phyloP scores from a whole-genome alignment of 2,888 invertebrate species.

The Eurytoma adleriae region DNA sequence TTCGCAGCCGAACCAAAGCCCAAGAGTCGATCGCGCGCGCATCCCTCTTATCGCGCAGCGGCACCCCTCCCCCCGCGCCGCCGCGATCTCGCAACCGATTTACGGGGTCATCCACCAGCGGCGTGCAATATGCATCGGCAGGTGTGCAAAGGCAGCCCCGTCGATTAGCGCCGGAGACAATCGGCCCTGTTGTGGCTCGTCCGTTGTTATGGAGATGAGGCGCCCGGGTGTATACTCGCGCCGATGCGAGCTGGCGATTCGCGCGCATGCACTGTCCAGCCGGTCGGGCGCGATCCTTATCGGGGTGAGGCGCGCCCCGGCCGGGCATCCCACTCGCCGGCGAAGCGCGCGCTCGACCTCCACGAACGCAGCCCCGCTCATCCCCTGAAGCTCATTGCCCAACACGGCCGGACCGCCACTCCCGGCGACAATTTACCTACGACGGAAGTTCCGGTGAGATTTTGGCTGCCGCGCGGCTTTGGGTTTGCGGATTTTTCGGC shows the following conservation, averaged over 20 bases:
- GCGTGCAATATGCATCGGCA: no score
- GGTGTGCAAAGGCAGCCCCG: no score
- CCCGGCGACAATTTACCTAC: constrained; percentile 48
- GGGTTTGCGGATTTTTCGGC: background rate
- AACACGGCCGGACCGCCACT: background rate
- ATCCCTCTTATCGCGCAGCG: no score
- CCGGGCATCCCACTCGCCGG: no score
- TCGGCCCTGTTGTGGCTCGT: constrained; percentile 50
- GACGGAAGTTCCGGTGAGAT: constrained; percentile 55
- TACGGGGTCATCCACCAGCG: no score
- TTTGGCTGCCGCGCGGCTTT: background rate
- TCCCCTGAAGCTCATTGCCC: background rate
- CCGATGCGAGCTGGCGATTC: background rate
- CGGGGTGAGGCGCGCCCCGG: background rate
- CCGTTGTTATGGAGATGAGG: constrained; percentile 54
- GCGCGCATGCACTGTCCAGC: constrained; percentile 15
- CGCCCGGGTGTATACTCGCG: constrained; percentile 8
- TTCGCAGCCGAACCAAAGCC: no score
- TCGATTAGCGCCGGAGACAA: no score
- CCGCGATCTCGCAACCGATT: no score
- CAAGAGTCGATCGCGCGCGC: no score
- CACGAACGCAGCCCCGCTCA: constrained; percentile 4
- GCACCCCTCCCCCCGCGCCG: no score
- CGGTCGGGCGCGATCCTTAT: constrained; percentile 12
- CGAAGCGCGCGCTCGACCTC: background rate